Evolutionary conservation across 2,888 invertebrate species (phyloP).

Genomic region (Embidobia sp.): DNA sequence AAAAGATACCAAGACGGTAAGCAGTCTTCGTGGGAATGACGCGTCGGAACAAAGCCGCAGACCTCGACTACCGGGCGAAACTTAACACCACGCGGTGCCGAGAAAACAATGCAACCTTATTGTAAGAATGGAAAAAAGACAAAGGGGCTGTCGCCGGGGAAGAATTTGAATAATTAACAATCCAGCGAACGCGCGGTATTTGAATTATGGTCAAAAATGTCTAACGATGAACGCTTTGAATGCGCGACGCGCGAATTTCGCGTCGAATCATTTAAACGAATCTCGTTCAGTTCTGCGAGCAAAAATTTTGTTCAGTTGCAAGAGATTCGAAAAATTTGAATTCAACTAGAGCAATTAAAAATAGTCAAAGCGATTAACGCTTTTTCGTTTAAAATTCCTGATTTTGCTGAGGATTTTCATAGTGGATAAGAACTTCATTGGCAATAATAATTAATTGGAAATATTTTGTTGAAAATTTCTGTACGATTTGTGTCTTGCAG

Average conservation of each 20-base stretch:
- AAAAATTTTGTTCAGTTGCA: too few species aligned
- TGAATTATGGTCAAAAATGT: slow-evolving; percentile 11
- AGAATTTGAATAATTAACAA: slow-evolving; percentile 32
- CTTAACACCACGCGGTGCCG: slow-evolving; percentile 74
- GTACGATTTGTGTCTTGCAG: too few species aligned
- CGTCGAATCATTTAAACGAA: too few species aligned
- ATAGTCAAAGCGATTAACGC: too few species aligned
- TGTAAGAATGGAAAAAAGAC: slow-evolving; percentile 32
- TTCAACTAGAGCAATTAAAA: too few species aligned
- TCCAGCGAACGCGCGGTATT: slow-evolving; percentile 31
- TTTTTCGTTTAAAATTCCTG: too few species aligned
- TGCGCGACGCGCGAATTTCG: neutral
- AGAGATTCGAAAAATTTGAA: too few species aligned
- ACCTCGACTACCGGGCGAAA: slow-evolving; percentile 77
- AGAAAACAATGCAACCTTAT: slow-evolving; percentile 35
- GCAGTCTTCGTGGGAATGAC: slow-evolving; percentile 63
- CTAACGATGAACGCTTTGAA: slow-evolving; percentile 5
- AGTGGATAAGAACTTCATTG: too few species aligned
- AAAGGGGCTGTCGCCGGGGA: slow-evolving; percentile 7
- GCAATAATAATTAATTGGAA: too few species aligned
- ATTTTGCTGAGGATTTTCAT: too few species aligned
- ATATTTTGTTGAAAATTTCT: too few species aligned
- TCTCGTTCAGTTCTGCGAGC: too few species aligned
- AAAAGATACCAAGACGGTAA: slow-evolving; percentile 44
- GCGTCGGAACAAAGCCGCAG: slow-evolving; percentile 77